phyloP scores from a whole-genome alignment of 2,113 vertebrate genomes.

The Stigmatopora argus region DNA sequence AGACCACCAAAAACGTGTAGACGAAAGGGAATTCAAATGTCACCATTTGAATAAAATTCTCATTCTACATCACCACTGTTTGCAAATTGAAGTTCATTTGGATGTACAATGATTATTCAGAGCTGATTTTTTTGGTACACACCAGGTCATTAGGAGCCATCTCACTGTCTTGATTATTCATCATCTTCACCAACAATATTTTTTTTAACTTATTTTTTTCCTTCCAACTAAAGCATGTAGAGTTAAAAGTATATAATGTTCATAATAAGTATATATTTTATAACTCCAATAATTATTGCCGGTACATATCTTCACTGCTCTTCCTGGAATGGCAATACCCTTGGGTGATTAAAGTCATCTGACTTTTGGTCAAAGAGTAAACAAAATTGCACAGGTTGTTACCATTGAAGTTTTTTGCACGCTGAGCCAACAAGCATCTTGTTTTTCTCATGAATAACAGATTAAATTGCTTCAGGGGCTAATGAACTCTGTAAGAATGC shows the following conservation, averaged over 20 bases:
- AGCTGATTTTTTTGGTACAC: neutral
- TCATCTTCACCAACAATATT: neutral
- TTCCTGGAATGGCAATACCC: slow-evolving; percentile 18
- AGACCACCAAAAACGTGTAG: neutral
- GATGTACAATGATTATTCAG: neutral
- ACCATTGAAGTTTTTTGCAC: slow-evolving; percentile 21
- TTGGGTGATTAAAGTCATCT: slow-evolving; percentile 24
- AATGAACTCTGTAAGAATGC: slow-evolving; percentile 25
- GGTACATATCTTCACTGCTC: slow-evolving; percentile 20
- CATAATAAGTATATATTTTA: neutral
- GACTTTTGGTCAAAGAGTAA: slow-evolving; percentile 16
- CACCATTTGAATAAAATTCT: slow-evolving; percentile 16
- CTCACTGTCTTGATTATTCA: neutral
- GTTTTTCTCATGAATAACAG: slow-evolving; percentile 60
- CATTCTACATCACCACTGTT: neutral
- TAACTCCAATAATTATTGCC: slow-evolving; percentile 32
- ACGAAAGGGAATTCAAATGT: slow-evolving; percentile 16
- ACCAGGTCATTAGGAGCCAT: neutral
- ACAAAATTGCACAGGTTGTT: slow-evolving; percentile 25
- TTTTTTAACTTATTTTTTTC: neutral
- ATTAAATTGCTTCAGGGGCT: slow-evolving; percentile 35
- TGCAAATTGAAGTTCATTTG: neutral
- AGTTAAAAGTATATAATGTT: neutral
- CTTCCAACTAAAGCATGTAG: neutral
- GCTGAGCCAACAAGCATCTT: slow-evolving; percentile 37